These are phyloP conservation scores for Cepaea nemoralis DNA, from an alignment of 1,140 invertebrate genomes.

Conservation along the genomic window DNA sequence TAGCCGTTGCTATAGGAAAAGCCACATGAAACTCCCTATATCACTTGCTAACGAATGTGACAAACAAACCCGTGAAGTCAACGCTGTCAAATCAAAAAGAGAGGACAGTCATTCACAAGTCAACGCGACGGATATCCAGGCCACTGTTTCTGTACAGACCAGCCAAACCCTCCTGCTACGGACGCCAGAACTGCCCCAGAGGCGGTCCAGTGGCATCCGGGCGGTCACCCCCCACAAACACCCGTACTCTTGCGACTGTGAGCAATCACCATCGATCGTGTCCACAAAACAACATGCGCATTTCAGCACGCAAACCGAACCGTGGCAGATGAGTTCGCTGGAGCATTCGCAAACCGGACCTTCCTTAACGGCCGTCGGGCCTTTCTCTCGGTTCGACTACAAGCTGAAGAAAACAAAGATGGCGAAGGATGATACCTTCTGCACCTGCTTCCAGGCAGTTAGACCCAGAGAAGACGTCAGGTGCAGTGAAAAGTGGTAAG, in stretches of 20 bases:
- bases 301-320: neutral
- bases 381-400: conserved; percentile 8
- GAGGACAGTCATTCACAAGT: no score
- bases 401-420: neutral
- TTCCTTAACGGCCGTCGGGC: neutral
- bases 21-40: no score
- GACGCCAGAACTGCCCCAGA: neutral
- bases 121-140: no score
- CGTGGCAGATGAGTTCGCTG: neutral
- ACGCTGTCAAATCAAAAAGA: no score
- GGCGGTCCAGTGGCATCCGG: no score
- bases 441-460: neutral
- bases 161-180: neutral
- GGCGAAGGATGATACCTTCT: neutral
- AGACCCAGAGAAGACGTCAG: neutral
- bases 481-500: neutral
- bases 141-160: neutral
- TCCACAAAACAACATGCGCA: neutral
- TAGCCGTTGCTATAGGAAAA: no score
- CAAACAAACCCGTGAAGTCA: no score
- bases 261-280: neutral
- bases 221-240: neutral
- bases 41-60: no score
- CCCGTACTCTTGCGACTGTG: neutral
- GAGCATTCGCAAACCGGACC: neutral